Conservation (phyloP, 2,797 vertebrate species). For the Tiaroga cobitis region DNA sequence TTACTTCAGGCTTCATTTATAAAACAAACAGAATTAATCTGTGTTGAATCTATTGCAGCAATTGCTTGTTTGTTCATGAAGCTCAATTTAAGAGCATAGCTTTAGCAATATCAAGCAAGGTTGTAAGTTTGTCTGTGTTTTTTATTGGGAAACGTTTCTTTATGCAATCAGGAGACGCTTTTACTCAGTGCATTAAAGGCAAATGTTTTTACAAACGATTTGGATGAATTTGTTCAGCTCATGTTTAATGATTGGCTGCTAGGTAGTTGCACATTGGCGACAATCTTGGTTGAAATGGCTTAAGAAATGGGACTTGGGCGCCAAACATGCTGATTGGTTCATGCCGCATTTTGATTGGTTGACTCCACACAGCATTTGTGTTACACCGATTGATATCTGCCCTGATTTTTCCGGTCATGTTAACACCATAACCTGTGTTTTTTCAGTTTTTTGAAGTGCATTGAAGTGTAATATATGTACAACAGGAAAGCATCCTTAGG, state of each 20-base stretch:
- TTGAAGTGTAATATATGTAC: too few species aligned
- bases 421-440: not conserved
- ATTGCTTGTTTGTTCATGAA: not conserved
- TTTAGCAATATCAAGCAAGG: not conserved
- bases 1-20: not conserved
- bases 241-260: not conserved
- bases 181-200: not conserved
- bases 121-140: not conserved
- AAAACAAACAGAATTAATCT: not conserved
- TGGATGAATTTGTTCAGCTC: not conserved
- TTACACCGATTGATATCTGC: not conserved
- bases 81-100: not conserved
- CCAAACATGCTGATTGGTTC: too few species aligned
- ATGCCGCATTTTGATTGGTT: too few species aligned
- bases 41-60: not conserved
- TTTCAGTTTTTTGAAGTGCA: not conserved
- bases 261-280: not conserved
- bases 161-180: not conserved
- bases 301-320: too few species aligned
- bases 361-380: too few species aligned
- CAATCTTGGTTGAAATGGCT: not conserved
- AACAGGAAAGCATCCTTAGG: too few species aligned
- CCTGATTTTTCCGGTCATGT: not conserved
- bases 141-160: not conserved
- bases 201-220: not conserved